Base-by-base conservation (phyloP, 1,140 invertebrate species). In the Mamestra configurata region DNA sequence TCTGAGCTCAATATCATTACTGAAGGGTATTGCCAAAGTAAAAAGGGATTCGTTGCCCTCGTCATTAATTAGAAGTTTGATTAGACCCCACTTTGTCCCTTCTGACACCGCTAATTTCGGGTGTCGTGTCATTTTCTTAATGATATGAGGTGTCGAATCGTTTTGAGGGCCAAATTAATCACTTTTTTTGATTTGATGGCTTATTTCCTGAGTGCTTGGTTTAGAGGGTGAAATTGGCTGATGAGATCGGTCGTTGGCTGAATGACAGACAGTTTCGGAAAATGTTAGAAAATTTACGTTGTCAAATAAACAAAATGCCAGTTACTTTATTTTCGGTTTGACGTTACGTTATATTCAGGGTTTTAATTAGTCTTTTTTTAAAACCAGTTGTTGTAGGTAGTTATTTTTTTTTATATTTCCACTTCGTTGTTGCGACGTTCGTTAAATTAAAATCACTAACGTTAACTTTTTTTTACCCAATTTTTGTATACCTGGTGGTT, bases 1-100 rank as follows among this genome's bases (percentile, higher is more conserved):
- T 73, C 71, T 27, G 18, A 24, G 5, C 20, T 5, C 49, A 76
- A 49, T 46, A 61, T 49, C 13, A 46, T 59, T 76, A 76, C 37
- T 15, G n/a, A 43, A 43, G 27, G 53, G 35, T 22, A 40, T 46
- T n/a, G 11, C 22, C 4, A 76, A 27, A 31, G 55, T 61, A 76
- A 61, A 76, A 76, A 76, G 55, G 72, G 57, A 46, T 61, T 59
- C 40, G 11, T n/a, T 43, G 24, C 31, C 55, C 15, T 18, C 61
- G 22, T 46, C 53, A 61, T 76, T 76, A 76, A 76, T 76, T 76
- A 76, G 13, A 15, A 37, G 18, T 55, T 76, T 76, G 49, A 76
- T 61, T 18, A 76, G 72, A 46, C 72, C 72, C 55, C 55, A 59
- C 72, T 76, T 61, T 61, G 55, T 59, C 53, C 37, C 53, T 13